These are phyloP conservation scores for Probosciger aterrimus DNA, from an alignment of 2,113 vertebrate genomes.

Conservation along the genomic window DNA sequence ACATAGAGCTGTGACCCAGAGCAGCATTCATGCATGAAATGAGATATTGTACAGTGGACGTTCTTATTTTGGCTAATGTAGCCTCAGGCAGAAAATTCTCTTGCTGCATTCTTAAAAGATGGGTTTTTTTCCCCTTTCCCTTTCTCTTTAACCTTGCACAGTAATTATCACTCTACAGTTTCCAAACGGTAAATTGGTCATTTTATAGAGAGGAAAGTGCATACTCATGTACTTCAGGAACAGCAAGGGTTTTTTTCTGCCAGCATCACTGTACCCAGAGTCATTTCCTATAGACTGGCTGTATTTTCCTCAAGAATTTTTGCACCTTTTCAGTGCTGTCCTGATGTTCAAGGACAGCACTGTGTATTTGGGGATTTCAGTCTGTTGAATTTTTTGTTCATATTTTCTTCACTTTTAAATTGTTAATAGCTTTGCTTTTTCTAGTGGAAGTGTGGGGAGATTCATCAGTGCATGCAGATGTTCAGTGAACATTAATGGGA, in stretches of 20 bases:
- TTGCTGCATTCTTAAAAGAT: conserved; percentile 20
- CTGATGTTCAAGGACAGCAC: not conserved
- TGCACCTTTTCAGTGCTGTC: not conserved
- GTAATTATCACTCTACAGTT: conserved; percentile 31
- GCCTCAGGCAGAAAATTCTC: conserved; percentile 37
- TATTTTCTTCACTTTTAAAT: not conserved
- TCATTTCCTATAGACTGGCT: not conserved
- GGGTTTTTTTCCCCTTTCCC: not conserved
- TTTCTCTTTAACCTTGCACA: conserved; percentile 20
- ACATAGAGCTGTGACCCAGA: not conserved
- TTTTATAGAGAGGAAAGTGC: conserved; percentile 7
- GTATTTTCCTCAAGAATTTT: not conserved
- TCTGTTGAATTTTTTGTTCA: not conserved
- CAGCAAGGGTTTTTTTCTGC: not conserved
- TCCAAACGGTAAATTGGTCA: not conserved
- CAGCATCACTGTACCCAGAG: not conserved
- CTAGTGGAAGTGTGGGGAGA: not conserved
- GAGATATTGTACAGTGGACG: conserved; percentile 13
- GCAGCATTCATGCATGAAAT: conserved; percentile 47
- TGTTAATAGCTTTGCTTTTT: not conserved
- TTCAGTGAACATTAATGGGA: not conserved
- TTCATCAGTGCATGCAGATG: not conserved
- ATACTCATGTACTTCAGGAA: conserved; percentile 7
- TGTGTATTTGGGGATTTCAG: not conserved
- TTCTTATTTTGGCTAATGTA: conserved; percentile 45